Conservation (phyloP, 1,140 invertebrate genomes). For the Heliothis subflexa region DNA sequence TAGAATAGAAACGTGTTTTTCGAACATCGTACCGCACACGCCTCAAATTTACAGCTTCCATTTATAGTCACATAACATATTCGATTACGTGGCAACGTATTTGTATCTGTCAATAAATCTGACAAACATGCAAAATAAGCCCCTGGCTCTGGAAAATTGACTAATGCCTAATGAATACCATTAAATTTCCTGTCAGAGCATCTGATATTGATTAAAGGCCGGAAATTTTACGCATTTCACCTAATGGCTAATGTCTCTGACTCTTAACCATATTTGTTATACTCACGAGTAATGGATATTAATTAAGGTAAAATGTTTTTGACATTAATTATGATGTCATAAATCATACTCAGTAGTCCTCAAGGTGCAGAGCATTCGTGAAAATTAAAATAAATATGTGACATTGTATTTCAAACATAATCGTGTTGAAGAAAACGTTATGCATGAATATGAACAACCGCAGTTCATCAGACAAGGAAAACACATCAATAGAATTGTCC, state of each 20-base stretch:
- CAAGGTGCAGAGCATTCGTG: neutral
- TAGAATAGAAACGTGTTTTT: constrained; percentile 4
- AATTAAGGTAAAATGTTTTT: neutral
- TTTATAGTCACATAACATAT: constrained; percentile 43
- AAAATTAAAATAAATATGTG: constrained; percentile 1
- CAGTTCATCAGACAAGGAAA: neutral
- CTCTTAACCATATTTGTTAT: neutral
- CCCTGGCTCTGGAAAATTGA: constrained; percentile 7
- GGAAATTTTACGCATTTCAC: constrained; percentile 5
- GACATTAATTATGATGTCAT: neutral
- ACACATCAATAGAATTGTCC: neutral
- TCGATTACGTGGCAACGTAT: constrained; percentile 29
- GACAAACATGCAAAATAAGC: constrained; percentile 27
- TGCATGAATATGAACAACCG: neutral
- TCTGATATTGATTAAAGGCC: constrained; percentile 7
- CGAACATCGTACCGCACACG: neutral
- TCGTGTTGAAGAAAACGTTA: neutral
- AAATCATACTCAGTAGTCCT: neutral
- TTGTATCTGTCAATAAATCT: constrained; percentile 19
- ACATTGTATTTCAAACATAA: neutral
- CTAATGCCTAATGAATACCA: constrained; percentile 10
- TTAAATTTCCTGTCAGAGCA: constrained; percentile 9
- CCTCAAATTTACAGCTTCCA: constrained; percentile 34
- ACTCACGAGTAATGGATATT: neutral
- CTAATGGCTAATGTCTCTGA: neutral